A percentile compares a stretch with the other conserved stretches of the same genome.
phyloP scores from a whole-genome alignment of 2,113 vertebrate species.

The Ammospiza nelsoni region DNA sequence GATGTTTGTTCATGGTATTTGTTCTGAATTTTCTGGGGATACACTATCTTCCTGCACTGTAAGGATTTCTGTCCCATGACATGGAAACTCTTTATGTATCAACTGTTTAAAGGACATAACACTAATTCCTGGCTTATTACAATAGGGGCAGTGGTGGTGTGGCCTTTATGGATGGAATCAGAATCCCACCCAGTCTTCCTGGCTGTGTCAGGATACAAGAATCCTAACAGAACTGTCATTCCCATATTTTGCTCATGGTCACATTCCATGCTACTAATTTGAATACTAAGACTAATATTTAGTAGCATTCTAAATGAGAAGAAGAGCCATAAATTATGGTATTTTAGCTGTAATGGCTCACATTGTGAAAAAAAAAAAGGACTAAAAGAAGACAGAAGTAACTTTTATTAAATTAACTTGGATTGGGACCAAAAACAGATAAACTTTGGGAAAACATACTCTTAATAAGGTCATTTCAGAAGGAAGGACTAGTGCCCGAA shows the following conservation, averaged over 20 bases:
- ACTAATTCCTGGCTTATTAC: not conserved
- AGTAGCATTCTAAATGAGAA: not conserved
- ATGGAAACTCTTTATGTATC: not conserved
- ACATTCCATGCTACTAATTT: not conserved
- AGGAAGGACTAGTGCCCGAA: not conserved
- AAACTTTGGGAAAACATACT: not conserved
- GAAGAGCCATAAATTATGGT: constrained; percentile 7
- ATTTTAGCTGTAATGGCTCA: constrained; percentile 37
- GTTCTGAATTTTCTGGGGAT: not conserved
- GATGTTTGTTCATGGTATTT: not conserved
- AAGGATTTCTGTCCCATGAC: not conserved
- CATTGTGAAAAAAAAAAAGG: not conserved
- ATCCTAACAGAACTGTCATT: not conserved
- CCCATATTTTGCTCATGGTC: not conserved
- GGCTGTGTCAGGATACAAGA: not conserved
- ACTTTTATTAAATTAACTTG: constrained; percentile 13
- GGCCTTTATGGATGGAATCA: not conserved
- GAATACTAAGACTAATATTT: constrained; percentile 20
- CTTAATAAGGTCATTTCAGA: not conserved
- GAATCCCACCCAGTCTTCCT: not conserved
- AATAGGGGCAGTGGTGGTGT: not conserved
- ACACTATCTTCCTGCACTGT: fast-evolving
- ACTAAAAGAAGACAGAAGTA: not conserved
- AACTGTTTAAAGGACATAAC: not conserved
- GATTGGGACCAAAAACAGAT: constrained; percentile 33